phyloP scores from a whole-genome alignment of 2,113 vertebrate genomes.

The Megaceryle maxima region DNA sequence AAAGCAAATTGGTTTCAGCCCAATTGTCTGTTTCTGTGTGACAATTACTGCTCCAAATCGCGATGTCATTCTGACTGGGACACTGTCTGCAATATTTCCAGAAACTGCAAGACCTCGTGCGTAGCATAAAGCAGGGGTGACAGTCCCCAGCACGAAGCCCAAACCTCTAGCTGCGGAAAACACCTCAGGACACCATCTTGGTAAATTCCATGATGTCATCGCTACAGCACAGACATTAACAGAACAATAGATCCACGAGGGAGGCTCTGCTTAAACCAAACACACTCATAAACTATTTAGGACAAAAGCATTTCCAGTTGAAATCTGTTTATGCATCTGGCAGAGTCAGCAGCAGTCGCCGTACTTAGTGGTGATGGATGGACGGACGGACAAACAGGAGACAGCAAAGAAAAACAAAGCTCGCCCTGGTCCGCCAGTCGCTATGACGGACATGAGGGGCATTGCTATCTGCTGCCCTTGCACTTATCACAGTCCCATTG shows the following conservation, averaged over 20 bases:
- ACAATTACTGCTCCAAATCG: rapidly evolving
- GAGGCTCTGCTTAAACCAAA: not conserved
- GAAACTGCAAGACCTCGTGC: not conserved
- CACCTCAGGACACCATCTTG: not conserved
- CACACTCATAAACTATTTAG: not conserved
- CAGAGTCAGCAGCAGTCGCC: not conserved
- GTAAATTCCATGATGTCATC: not conserved
- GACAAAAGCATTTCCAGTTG: not conserved
- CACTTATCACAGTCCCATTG: not conserved
- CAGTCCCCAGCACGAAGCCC: not conserved
- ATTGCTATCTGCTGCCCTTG: not conserved
- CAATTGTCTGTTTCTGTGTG: too few species aligned
- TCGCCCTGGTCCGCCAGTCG: not conserved
- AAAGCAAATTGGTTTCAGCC: not conserved
- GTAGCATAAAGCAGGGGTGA: rapidly evolving
- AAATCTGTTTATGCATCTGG: not conserved
- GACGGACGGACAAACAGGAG: not conserved
- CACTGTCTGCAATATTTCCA: rapidly evolving
- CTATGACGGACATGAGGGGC: not conserved
- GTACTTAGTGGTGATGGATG: not conserved
- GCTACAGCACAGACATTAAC: not conserved
- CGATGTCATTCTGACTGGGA: too few species aligned
- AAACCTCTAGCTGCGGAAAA: not conserved
- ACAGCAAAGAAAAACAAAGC: not conserved
- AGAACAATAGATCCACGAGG: not conserved